Evolutionary conservation across 2,888 invertebrate species (phyloP).

Genomic region (Neria commutata): DNA sequence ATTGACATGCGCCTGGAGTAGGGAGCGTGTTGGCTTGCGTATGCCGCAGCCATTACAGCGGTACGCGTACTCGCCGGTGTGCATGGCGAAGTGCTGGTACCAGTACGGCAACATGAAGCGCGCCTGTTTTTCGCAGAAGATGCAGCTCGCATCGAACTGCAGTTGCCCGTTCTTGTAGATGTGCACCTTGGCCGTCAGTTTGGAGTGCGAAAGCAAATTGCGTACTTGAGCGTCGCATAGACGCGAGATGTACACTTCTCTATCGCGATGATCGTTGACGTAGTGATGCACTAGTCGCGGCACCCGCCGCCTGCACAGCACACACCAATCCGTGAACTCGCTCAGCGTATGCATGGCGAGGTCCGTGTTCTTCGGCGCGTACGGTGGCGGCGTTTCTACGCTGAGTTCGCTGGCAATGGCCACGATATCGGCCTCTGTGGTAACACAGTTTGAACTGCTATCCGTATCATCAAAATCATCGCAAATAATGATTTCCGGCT

Average conservation of each 20-base stretch:
- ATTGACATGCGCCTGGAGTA: constrained; percentile 38
- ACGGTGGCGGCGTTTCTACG: too few species aligned
- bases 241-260: constrained; percentile 45
- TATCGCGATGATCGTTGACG: constrained; percentile 43
- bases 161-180: constrained; percentile 40
- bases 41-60: constrained; percentile 67
- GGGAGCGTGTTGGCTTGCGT: constrained; percentile 39
- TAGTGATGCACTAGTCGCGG: constrained; percentile 45
- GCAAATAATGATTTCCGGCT: constrained; percentile 28
- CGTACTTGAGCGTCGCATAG: constrained; percentile 29
- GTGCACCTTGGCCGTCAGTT: constrained; percentile 29
- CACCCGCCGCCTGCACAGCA: constrained; percentile 37
- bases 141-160: constrained; percentile 43
- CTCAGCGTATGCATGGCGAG: constrained; percentile 29
- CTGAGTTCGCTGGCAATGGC: background rate
- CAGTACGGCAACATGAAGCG: constrained; percentile 44
- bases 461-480: constrained; percentile 22
- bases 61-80: constrained; percentile 80
- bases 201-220: constrained; percentile 28
- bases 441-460: background rate
- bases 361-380: constrained; percentile 38
- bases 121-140: constrained; percentile 45
- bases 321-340: constrained; percentile 32
- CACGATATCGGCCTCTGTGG: background rate
- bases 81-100: constrained; percentile 75